phyloP scores from a whole-genome alignment of 2,888 invertebrate genomes.

The Aspidiotus rigidus region DNA sequence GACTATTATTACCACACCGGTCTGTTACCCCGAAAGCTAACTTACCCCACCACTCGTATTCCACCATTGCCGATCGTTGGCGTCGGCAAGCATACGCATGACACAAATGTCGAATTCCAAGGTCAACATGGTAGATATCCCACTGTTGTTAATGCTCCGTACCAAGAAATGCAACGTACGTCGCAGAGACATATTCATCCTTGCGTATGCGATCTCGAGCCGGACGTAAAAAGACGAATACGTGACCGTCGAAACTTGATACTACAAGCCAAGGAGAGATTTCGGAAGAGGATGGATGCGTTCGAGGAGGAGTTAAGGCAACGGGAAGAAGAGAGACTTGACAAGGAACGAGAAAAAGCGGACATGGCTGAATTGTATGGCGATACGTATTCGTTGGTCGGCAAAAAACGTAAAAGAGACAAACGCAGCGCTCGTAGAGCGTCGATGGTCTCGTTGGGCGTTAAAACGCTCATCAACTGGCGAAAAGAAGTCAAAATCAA shows the following conservation, averaged over 20 bases:
- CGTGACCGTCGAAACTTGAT: slow-evolving; percentile 6
- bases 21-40: too few species aligned
- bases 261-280: neutral
- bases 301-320: slow-evolving; percentile 14
- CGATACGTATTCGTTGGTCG: neutral
- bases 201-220: slow-evolving; percentile 14
- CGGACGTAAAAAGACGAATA: neutral
- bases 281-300: neutral
- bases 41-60: too few species aligned
- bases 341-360: neutral
- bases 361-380: slow-evolving; percentile 1
- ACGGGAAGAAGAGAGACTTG: neutral
- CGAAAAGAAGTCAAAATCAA: neutral
- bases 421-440: neutral
- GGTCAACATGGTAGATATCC: too few species aligned
- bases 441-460: neutral
- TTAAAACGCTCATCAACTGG: slow-evolving; percentile 20
- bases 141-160: too few species aligned
- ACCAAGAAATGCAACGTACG: too few species aligned
- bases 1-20: too few species aligned
- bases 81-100: too few species aligned
- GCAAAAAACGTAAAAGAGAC: too few species aligned
- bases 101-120: too few species aligned
- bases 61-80: too few species aligned
- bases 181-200: slow-evolving; percentile 16